These are phyloP conservation scores for Corythornis madagascariensis DNA, from an alignment of 2,113 vertebrate species.

Conservation along the genomic window DNA sequence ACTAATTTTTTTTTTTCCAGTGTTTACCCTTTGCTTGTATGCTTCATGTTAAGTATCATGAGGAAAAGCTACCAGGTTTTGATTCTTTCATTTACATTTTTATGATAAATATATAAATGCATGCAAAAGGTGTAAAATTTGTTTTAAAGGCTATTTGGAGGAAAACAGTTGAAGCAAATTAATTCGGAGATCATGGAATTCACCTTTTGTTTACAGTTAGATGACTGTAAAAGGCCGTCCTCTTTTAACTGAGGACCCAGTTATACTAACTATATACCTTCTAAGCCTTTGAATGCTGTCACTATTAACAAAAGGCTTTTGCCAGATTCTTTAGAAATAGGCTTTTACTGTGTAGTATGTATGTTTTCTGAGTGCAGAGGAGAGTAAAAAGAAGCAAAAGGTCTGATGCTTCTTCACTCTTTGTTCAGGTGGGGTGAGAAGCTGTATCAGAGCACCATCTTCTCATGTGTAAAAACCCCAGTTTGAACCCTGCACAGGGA, in stretches of 20 bases:
- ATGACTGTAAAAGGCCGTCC: background rate
- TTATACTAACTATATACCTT: background rate
- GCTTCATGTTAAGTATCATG: constrained; percentile 6
- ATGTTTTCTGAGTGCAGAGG: background rate
- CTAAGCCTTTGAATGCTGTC: background rate
- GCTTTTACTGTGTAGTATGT: background rate
- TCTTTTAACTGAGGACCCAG: background rate
- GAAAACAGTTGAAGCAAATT: background rate
- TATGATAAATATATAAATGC: constrained; percentile 34
- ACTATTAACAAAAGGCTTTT: background rate
- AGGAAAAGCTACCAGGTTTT: constrained; percentile 1
- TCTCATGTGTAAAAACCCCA: background rate
- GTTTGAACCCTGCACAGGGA: background rate
- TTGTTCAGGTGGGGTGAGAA: background rate
- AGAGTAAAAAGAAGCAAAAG: background rate
- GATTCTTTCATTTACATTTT: constrained; percentile 55
- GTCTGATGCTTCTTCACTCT: background rate
- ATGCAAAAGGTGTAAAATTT: background rate
- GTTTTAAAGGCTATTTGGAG: background rate
- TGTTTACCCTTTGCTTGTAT: constrained; percentile 23
- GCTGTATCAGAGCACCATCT: background rate
- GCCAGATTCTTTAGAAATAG: background rate
- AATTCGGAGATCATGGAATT: background rate
- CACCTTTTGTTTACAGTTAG: background rate
- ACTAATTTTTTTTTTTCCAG: constrained; percentile 2